These are phyloP conservation scores for Anthrax anthrax DNA, from an alignment of 2,888 invertebrate species.

Conservation along the genomic window DNA sequence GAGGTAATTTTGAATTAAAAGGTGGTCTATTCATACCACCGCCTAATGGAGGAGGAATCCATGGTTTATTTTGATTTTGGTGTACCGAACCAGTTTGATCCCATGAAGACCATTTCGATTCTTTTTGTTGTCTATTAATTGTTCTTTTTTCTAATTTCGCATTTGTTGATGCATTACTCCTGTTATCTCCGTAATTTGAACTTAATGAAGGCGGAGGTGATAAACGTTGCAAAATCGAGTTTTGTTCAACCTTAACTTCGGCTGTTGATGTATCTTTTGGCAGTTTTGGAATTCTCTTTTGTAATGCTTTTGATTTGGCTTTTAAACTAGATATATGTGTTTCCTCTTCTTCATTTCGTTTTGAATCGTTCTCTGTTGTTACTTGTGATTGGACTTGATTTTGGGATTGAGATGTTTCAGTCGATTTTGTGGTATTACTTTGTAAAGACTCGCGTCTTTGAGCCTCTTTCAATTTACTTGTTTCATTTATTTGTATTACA, in stretches of 20 bases:
- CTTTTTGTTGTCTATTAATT: background rate
- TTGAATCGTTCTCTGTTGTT: background rate
- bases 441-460: conserved; percentile 51
- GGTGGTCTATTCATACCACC: background rate
- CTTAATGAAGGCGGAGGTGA: background rate
- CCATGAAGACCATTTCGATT: conserved; percentile 12
- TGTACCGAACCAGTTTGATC: background rate
- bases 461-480: conserved; percentile 55
- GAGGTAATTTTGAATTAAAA: conserved; percentile 6
- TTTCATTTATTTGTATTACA: conserved; percentile 64
- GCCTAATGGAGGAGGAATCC: background rate
- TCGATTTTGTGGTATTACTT: background rate
- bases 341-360: conserved; percentile 30
- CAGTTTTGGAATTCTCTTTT: conserved; percentile 11
- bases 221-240: conserved; percentile 7
- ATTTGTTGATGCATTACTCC: background rate
- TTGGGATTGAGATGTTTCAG: background rate
- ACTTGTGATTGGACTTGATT: background rate
- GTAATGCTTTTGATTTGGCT: conserved; percentile 1
- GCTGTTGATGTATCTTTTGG: conserved; percentile 3
- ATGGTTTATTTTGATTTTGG: conserved; percentile 1
- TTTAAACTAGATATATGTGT: conserved; percentile 13
- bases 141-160: conserved; percentile 4
- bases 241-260: conserved; percentile 9
- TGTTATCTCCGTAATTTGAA: background rate